phyloP scores from a whole-genome alignment of 2,888 invertebrate species.

The Escarpia spicata region DNA sequence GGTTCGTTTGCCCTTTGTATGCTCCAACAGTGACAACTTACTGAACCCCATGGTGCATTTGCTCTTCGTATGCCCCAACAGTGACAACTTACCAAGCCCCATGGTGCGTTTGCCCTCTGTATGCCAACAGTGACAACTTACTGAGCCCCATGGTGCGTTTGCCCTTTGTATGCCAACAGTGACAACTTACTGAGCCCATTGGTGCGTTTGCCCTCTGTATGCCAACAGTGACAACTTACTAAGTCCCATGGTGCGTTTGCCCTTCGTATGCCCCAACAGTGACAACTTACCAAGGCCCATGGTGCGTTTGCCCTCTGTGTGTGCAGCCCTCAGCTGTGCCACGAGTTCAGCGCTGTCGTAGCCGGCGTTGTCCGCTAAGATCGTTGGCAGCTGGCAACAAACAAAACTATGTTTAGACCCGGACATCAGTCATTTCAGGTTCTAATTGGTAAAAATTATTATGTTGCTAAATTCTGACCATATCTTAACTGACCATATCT shows the following conservation, averaged over 20 bases:
- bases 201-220: conserved; percentile 66
- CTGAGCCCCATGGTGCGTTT: too few relatives aligned
- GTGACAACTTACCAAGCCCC: too few relatives aligned
- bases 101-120: too few relatives aligned
- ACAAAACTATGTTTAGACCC: too few relatives aligned
- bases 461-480: not conserved
- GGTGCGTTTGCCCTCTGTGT: conserved; percentile 81
- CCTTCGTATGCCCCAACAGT: conserved; percentile 71
- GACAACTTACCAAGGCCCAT: conserved; percentile 78
- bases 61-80: too few relatives aligned
- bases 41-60: too few relatives aligned
- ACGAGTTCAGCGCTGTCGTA: conserved; percentile 81
- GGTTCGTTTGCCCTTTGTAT: conserved; percentile 81
- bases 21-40: conserved; percentile 73
- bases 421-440: not conserved
- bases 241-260: conserved; percentile 77
- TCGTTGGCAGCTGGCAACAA: conserved; percentile 80
- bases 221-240: too few relatives aligned
- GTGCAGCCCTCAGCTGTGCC: conserved; percentile 89
- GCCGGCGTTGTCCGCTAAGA: conserved; percentile 98
- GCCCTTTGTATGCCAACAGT: too few relatives aligned
- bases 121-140: too few relatives aligned
- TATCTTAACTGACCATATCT: not conserved
- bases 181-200: too few relatives aligned
- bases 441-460: not conserved